phyloP scores from a whole-genome alignment of 1,140 invertebrate species.

The Aphidius gifuensis region DNA sequence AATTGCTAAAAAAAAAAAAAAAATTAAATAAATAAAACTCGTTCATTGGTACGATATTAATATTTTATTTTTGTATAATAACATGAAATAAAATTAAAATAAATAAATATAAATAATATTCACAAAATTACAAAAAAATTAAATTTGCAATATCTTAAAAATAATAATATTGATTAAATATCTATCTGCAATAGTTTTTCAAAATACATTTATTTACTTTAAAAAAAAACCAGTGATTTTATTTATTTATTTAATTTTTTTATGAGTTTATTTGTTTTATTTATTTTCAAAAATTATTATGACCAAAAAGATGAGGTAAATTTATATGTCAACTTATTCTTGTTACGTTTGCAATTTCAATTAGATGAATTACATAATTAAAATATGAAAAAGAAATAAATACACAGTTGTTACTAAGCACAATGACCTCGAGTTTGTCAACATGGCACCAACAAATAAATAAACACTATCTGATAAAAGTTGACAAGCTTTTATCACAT shows the following conservation, averaged over 20 bases:
- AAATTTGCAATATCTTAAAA: not conserved
- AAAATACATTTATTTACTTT: not conserved
- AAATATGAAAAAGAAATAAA: slow-evolving; percentile 1
- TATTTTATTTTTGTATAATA: slow-evolving; percentile 54
- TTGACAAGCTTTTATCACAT: not conserved
- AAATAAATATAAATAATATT: slow-evolving; percentile 16
- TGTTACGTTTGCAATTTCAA: slow-evolving; percentile 37
- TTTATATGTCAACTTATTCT: not conserved
- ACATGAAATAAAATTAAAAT: slow-evolving; percentile 17
- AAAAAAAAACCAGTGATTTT: not conserved
- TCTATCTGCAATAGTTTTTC: too few species aligned
- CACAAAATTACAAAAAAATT: not conserved
- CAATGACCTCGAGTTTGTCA: slow-evolving; percentile 27
- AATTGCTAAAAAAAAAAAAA: slow-evolving; percentile 11
- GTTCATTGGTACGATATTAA: slow-evolving; percentile 50
- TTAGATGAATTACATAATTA: slow-evolving; percentile 42
- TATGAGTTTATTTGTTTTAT: not conserved
- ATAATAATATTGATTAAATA: not conserved
- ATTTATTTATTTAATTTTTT: slow-evolving; percentile 10
- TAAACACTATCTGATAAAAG: not conserved
- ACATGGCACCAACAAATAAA: slow-evolving; percentile 7
- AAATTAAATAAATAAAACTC: slow-evolving; percentile 40
- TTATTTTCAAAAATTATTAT: not conserved
- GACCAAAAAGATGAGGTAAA: not conserved
- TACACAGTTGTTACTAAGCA: not conserved